A percentile compares a stretch with the other conserved stretches of the same genome.
Evolutionary conservation across 2,888 invertebrate species (phyloP).

Genomic region (Malthinus flaveolus): DNA sequence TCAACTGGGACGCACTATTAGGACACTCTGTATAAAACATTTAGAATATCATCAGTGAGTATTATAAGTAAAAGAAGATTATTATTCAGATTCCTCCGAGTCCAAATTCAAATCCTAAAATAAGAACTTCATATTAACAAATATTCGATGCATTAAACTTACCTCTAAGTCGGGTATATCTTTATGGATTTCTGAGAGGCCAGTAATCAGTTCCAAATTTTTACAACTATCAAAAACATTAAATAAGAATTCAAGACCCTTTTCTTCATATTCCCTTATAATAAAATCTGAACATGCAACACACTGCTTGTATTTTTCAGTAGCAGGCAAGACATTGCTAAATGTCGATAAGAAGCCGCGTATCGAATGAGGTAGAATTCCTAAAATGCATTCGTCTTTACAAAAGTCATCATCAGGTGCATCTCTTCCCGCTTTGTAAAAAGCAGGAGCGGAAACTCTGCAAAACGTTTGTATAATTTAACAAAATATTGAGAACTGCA

Average conservation of each 20-base stretch:
- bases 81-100: slow-evolving; percentile 17
- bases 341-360: slow-evolving; percentile 87
- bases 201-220: slow-evolving; percentile 85
- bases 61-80: background rate
- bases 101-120: slow-evolving; percentile 28
- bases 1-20: too few relatives aligned
- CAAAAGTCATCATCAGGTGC: slow-evolving; percentile 42
- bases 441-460: slow-evolving; percentile 69
- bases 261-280: slow-evolving; percentile 55
- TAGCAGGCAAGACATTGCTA: slow-evolving; percentile 81
- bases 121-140: background rate
- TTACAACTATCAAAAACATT: slow-evolving; percentile 79
- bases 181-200: slow-evolving; percentile 68
- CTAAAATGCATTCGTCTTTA: slow-evolving; percentile 66
- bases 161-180: slow-evolving; percentile 34
- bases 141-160: background rate
- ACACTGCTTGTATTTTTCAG: slow-evolving; percentile 84
- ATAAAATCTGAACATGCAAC: slow-evolving; percentile 83
- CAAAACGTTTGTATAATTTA: too few relatives aligned
- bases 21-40: background rate
- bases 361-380: slow-evolving; percentile 90
- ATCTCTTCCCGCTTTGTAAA: slow-evolving; percentile 56
- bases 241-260: slow-evolving; percentile 73
- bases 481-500: background rate
- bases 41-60: background rate